phyloP scores from a whole-genome alignment of 2,888 invertebrate species.

The Caenorhabditis afra region DNA sequence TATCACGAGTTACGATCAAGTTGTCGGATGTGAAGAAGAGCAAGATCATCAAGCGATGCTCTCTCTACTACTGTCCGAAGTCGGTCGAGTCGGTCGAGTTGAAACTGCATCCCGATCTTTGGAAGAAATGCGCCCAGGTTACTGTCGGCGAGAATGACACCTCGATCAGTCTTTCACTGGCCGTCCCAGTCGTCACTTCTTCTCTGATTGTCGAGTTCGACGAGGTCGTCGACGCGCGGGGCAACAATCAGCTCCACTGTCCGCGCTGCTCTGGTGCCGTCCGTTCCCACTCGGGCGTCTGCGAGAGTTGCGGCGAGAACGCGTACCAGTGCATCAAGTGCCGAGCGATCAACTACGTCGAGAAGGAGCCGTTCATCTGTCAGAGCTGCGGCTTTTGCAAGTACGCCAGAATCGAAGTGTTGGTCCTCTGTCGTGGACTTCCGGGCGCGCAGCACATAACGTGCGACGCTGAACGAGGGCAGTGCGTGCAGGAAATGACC shows the following conservation, averaged over 20 bases:
- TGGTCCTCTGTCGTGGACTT: conserved; percentile 91
- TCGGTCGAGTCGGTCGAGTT: conserved; percentile 94
- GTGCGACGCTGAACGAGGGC: conserved; percentile 90
- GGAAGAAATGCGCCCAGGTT: conserved; percentile 97
- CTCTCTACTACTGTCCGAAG: conserved; percentile 96
- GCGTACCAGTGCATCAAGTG: conserved; percentile 99
- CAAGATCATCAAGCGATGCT: conserved; percentile 90
- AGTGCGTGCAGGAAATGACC: conserved; percentile 86
- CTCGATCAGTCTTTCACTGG: conserved; percentile 54
- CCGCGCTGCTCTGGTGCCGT: conserved; percentile 91
- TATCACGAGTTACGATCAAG: conserved; percentile 88
- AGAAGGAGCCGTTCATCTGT: conserved; percentile 98
- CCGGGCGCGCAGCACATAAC: conserved; percentile 97
- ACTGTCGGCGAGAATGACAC: conserved; percentile 36
- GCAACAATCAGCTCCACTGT: conserved; percentile 84
- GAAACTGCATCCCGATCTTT: conserved; percentile 87
- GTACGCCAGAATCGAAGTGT: conserved; percentile 98
- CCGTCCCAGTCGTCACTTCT: conserved; percentile 92
- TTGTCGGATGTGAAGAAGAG: conserved; percentile 95
- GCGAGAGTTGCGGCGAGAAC: conserved; percentile 97
- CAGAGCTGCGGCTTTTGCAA: conserved; percentile 99
- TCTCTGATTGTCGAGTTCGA: conserved; percentile 98
- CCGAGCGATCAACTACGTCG: conserved; percentile 97
- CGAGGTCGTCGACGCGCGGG: conserved; percentile 96
- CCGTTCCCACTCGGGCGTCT: conserved; percentile 96